These are phyloP conservation scores for Cheilinus undulatus DNA, from an alignment of 2,113 vertebrate species.

Conservation along the genomic window DNA sequence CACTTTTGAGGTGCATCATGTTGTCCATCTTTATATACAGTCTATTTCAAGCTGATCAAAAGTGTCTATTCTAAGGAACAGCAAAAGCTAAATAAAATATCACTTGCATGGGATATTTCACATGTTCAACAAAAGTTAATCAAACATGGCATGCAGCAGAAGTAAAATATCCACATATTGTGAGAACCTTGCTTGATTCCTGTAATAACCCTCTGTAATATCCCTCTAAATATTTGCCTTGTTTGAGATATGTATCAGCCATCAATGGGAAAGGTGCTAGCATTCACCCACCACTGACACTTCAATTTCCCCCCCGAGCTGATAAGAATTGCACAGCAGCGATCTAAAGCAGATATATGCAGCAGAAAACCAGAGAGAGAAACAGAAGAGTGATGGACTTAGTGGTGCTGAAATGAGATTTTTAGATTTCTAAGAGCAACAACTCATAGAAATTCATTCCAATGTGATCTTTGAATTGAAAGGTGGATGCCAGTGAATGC, in stretches of 20 bases:
- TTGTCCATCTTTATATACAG: too few species aligned
- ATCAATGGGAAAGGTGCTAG: conserved; percentile 51
- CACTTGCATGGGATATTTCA: conserved; percentile 13
- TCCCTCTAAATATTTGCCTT: conserved; percentile 45
- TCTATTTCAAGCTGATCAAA: background rate
- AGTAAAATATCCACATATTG: conserved; percentile 1
- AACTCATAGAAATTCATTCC: conserved; percentile 63
- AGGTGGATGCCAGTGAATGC: conserved; percentile 68
- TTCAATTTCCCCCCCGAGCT: conserved; percentile 66
- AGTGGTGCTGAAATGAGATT: conserved; percentile 62
- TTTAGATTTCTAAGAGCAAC: conserved; percentile 64
- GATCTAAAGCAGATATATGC: conserved; percentile 67
- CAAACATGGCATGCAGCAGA: conserved; percentile 53
- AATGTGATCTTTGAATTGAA: conserved; percentile 31
- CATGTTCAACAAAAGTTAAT: conserved; percentile 28
- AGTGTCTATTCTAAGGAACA: background rate
- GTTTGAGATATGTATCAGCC: conserved; percentile 60
- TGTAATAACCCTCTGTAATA: conserved; percentile 36
- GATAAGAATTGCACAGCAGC: conserved; percentile 67
- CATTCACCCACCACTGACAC: conserved; percentile 56
- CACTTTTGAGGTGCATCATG: too few species aligned
- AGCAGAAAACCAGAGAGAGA: conserved; percentile 57
- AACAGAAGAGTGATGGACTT: conserved; percentile 59
- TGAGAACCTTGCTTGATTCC: background rate
- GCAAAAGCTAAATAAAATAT: too few species aligned